Evolutionary conservation across 2,888 invertebrate genomes (phyloP).

Genomic region (Trisateles emortualis): DNA sequence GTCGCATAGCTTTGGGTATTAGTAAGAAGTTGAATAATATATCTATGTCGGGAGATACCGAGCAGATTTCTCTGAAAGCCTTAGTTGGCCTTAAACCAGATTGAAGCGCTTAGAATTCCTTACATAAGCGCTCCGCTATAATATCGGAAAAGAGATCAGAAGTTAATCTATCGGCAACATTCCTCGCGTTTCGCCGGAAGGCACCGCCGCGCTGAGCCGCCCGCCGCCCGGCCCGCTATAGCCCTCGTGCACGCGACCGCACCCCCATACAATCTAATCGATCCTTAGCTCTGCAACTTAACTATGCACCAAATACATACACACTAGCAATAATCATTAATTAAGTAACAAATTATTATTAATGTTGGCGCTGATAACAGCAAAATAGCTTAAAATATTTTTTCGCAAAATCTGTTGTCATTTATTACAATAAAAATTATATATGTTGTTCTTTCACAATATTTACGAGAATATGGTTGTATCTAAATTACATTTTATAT

Average conservation of each 20-base stretch:
- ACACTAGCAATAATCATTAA: neutral
- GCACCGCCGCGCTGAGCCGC: slow-evolving; percentile 68
- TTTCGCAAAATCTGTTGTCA: too few relatives aligned
- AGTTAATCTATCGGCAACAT: slow-evolving; percentile 87
- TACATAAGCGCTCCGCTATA: slow-evolving; percentile 82
- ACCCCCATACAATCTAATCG: slow-evolving; percentile 72
- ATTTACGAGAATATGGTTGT: too few relatives aligned
- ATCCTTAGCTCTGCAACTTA: slow-evolving; percentile 72
- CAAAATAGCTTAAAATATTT: too few relatives aligned
- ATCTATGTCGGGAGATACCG: slow-evolving; percentile 53
- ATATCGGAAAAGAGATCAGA: slow-evolving; percentile 87
- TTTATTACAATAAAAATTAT: too few relatives aligned
- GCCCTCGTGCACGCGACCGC: slow-evolving; percentile 75
- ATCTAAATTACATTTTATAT: too few relatives aligned
- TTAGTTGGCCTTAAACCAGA: slow-evolving; percentile 80
- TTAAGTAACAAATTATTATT: neutral
- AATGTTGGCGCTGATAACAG: too few relatives aligned
- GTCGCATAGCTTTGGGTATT: slow-evolving; percentile 39
- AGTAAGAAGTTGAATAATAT: slow-evolving; percentile 48
- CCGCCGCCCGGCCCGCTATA: slow-evolving; percentile 58
- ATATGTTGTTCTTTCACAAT: too few relatives aligned
- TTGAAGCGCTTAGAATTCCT: slow-evolving; percentile 84
- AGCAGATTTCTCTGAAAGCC: slow-evolving; percentile 66
- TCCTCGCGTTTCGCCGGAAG: slow-evolving; percentile 85
- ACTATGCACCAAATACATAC: slow-evolving; percentile 59